Evolutionary conservation across 2,797 vertebrate species (phyloP).

Genomic region (Protonibea diacanthus): DNA sequence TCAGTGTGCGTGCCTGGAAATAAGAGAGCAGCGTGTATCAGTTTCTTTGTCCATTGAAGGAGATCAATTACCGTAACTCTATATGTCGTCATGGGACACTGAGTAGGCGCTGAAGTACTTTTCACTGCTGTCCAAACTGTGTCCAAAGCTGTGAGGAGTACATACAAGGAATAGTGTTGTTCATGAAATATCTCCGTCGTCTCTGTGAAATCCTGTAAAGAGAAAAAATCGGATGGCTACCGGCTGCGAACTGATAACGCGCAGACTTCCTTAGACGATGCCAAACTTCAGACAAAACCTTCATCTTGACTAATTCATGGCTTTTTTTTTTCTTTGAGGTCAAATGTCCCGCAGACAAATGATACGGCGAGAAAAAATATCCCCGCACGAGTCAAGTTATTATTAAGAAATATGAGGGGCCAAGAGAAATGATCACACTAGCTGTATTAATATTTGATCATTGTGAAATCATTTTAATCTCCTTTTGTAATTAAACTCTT

Average conservation of each 20-base stretch:
- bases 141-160: constrained; percentile 27
- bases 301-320: constrained; percentile 27
- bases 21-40: constrained; percentile 62
- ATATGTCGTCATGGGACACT: constrained; percentile 67
- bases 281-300: constrained; percentile 18
- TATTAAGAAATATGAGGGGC: constrained; percentile 72
- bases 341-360: constrained; percentile 49
- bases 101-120: constrained; percentile 55
- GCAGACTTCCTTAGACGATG: not conserved
- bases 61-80: constrained; percentile 79
- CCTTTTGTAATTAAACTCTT: constrained; percentile 84
- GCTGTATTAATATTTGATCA: constrained; percentile 83
- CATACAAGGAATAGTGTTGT: constrained; percentile 3
- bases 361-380: constrained; percentile 35
- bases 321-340: constrained; percentile 51
- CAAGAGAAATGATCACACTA: constrained; percentile 66
- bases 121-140: constrained; percentile 63
- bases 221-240: not conserved
- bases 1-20: constrained; percentile 68
- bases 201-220: not conserved
- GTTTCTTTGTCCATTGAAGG: constrained; percentile 71
- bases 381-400: constrained; percentile 54
- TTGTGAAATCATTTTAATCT: constrained; percentile 80
- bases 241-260: not conserved
- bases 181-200: not conserved